Percentiles rank a stretch among this genome's conserved stretches.
Conservation (phyloP, 2,797 vertebrate species). For the Hydrophis major region DNA sequence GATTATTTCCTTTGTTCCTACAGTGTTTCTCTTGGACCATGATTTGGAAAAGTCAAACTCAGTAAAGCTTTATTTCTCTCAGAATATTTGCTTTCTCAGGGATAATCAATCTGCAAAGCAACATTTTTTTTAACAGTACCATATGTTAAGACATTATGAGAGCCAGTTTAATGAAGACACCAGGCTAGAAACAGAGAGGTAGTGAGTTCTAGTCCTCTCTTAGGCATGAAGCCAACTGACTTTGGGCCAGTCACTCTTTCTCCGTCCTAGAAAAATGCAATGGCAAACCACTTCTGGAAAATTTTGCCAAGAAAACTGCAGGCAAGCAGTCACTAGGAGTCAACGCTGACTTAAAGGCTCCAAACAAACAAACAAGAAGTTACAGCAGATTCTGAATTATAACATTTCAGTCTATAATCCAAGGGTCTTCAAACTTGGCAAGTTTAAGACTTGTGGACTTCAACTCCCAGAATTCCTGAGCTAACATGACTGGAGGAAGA, state of each 20-base stretch:
- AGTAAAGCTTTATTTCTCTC: neutral
- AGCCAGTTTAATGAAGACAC: neutral
- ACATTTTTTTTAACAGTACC: neutral
- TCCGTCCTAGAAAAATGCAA: neutral
- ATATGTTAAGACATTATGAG: neutral
- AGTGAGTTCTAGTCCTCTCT: neutral
- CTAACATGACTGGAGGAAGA: no score
- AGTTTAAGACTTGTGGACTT: no score
- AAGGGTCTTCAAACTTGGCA: no score
- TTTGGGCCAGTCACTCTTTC: neutral
- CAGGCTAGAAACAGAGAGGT: neutral
- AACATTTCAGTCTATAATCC: neutral
- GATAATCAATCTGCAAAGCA: neutral
- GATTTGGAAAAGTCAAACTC: neutral
- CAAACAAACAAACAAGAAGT: neutral
- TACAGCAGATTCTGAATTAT: neutral
- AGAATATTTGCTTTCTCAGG: neutral
- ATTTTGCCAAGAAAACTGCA: neutral
- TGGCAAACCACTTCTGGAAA: neutral
- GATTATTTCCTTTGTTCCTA: neutral
- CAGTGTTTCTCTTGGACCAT: neutral
- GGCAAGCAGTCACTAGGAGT: neutral
- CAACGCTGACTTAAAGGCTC: neutral
- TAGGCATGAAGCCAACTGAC: neutral
- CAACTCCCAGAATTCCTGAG: no score